Percentiles rank a stretch among this genome's conserved stretches.
Conservation (phyloP, 2,113 vertebrate genomes). For the Lamprotornis superbus region DNA sequence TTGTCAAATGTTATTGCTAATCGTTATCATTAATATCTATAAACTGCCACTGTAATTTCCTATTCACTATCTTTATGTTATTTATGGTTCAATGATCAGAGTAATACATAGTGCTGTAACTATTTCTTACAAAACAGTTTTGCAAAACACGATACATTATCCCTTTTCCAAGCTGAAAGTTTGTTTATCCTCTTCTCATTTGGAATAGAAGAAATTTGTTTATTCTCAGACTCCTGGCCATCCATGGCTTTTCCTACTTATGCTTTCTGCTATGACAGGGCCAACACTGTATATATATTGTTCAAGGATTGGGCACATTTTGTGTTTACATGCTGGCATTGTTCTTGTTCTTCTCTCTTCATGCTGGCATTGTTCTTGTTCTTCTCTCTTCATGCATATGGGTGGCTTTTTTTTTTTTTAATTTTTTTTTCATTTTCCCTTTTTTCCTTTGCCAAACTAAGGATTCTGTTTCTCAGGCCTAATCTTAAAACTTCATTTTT, state of each 20-base stretch:
- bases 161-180: not conserved
- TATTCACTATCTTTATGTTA: not conserved
- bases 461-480: not conserved
- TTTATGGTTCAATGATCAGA: not conserved
- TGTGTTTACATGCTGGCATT: not conserved
- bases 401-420: not conserved
- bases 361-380: no score
- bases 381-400: not conserved
- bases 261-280: not conserved
- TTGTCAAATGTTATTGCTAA: not conserved
- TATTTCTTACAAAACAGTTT: not conserved
- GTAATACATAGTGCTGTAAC: not conserved
- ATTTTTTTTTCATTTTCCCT: not conserved
- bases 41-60: not conserved
- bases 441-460: not conserved
- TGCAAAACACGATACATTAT: not conserved
- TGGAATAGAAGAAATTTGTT: no score
- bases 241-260: not conserved
- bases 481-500: not conserved
- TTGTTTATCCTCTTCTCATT: not conserved
- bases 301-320: not conserved
- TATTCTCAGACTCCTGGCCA: not conserved
- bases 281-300: fast-evolving
- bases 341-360: not conserved
- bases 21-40: not conserved